phyloP scores from a whole-genome alignment of 2,797 vertebrate species.

The Paratrypauchen microcephalus region DNA sequence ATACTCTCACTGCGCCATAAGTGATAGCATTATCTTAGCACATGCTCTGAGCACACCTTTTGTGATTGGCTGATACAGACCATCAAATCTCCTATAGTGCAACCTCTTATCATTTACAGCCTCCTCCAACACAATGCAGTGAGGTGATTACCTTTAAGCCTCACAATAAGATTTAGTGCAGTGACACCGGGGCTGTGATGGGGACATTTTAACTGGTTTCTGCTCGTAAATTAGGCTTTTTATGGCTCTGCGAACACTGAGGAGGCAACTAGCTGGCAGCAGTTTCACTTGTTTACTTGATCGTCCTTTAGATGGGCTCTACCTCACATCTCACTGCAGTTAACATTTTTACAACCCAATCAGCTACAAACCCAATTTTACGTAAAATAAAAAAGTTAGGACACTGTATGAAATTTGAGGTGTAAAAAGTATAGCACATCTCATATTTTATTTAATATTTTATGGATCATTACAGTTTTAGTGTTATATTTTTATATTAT shows the following conservation, averaged over 20 bases:
- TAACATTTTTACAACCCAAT: slow-evolving; percentile 4
- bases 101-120: slow-evolving; percentile 57
- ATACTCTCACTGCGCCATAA: slow-evolving; percentile 9
- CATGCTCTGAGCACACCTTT: slow-evolving; percentile 19
- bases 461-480: neutral
- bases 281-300: slow-evolving; percentile 15
- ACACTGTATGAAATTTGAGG: neutral
- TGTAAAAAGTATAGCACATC: neutral
- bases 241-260: slow-evolving; percentile 28
- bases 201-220: slow-evolving; percentile 45
- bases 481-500: neutral
- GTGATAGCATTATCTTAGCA: slow-evolving; percentile 9
- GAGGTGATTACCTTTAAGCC: slow-evolving; percentile 46
- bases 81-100: slow-evolving; percentile 33
- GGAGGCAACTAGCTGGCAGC: slow-evolving; percentile 6
- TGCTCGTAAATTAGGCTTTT: slow-evolving; percentile 33
- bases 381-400: slow-evolving; percentile 1
- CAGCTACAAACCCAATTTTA: neutral
- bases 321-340: neutral
- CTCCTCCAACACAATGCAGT: slow-evolving; percentile 42
- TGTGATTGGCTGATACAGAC: slow-evolving; percentile 29
- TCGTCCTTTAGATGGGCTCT: slow-evolving; percentile 10
- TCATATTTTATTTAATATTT: neutral
- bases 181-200: slow-evolving; percentile 36
- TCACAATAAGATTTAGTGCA: slow-evolving; percentile 47